Evolutionary conservation across 2,888 invertebrate genomes (phyloP).

Genomic region (Drosophila peninsularis): DNA sequence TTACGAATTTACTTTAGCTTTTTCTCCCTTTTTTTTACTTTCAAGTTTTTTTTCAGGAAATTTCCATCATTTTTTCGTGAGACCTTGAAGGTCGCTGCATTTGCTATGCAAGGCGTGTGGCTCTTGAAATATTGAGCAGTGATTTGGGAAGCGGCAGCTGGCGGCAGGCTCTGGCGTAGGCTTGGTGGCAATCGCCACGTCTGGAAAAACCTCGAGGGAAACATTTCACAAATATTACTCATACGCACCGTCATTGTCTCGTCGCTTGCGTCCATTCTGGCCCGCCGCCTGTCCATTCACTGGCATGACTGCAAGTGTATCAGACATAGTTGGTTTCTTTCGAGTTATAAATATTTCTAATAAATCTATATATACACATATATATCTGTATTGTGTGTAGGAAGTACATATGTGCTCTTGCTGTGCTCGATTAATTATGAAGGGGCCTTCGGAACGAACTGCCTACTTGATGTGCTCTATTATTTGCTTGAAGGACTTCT

Average conservation of each 20-base stretch:
- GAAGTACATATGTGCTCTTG: constrained; percentile 5
- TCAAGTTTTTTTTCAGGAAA: constrained; percentile 12
- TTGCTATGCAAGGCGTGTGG: constrained; percentile 28
- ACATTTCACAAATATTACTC: constrained; percentile 29
- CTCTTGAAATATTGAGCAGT: constrained; percentile 29
- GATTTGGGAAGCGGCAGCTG: constrained; percentile 40
- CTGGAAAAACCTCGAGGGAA: background rate
- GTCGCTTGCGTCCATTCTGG: constrained; percentile 73
- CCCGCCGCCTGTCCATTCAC: constrained; percentile 82
- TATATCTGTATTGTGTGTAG: constrained; percentile 7
- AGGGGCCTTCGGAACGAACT: constrained; percentile 15
- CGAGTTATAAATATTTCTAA: constrained; percentile 6
- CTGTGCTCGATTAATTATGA: constrained; percentile 35
- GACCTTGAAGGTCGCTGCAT: constrained; percentile 42
- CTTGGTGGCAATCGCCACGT: background rate
- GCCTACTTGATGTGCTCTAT: constrained; percentile 40
- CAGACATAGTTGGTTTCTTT: constrained; percentile 24
- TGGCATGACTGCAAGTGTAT: constrained; percentile 81
- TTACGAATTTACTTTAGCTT: constrained; percentile 41
- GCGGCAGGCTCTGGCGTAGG: background rate
- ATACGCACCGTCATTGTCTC: constrained; percentile 82
- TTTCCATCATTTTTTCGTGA: constrained; percentile 18
- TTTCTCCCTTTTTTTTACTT: constrained; percentile 41
- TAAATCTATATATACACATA: constrained; percentile 3
- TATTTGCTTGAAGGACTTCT: constrained; percentile 16